Conservation (phyloP, 2,888 invertebrate genomes). For the Lasioglossum morio region DNA sequence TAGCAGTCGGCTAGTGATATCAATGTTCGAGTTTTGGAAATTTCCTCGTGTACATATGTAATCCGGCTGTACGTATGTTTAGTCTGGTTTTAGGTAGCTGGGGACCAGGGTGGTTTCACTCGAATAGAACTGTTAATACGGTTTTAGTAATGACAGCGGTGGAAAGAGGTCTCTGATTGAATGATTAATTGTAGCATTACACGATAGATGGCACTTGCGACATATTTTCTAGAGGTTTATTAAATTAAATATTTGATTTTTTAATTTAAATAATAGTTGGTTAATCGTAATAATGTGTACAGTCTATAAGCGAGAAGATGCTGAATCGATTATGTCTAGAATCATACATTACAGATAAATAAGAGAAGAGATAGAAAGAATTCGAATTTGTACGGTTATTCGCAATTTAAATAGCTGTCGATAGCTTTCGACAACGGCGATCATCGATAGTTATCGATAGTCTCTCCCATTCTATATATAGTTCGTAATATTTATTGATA, state of each 20-base stretch:
- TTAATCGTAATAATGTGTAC: background rate
- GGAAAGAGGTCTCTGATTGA: background rate
- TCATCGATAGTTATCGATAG: too few relatives aligned
- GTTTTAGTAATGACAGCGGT: background rate
- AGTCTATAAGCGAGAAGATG: background rate
- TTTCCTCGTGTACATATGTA: background rate
- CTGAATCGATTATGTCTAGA: background rate
- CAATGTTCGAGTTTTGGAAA: background rate
- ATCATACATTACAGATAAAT: background rate
- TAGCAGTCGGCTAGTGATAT: background rate
- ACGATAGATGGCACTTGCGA: background rate
- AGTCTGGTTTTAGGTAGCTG: background rate
- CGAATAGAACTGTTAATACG: constrained; percentile 6
- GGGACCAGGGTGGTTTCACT: background rate
- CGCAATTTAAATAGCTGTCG: background rate
- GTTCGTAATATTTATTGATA: too few relatives aligned
- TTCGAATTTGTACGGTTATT: background rate
- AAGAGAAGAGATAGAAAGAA: background rate
- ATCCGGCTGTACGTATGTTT: background rate
- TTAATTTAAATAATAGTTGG: background rate
- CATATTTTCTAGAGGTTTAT: background rate
- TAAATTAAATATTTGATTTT: background rate
- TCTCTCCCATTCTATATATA: too few relatives aligned
- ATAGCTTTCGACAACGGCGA: too few relatives aligned
- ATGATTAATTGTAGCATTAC: background rate